Conservation (phyloP, 2,113 vertebrate species). For the Neotoma lepida region DNA sequence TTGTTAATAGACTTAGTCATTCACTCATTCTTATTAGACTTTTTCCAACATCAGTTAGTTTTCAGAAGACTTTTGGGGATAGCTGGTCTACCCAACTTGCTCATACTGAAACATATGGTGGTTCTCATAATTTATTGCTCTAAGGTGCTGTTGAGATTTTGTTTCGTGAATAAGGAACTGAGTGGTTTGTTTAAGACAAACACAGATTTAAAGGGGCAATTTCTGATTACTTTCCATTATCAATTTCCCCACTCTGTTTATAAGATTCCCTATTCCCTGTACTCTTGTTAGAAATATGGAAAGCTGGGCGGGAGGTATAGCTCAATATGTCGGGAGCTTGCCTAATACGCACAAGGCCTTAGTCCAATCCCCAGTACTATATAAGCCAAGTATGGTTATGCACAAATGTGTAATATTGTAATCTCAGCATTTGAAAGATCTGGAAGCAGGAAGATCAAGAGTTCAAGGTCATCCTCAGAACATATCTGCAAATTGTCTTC, state of each 20-base stretch:
- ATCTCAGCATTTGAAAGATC: not conserved
- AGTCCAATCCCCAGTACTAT: too few relatives aligned
- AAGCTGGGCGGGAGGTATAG: not conserved
- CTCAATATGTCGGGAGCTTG: not conserved
- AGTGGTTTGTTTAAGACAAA: not conserved
- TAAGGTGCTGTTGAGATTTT: not conserved
- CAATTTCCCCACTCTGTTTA: not conserved
- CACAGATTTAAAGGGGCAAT: not conserved
- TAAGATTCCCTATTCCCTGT: not conserved
- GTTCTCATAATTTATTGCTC: not conserved
- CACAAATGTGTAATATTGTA: not conserved
- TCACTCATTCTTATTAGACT: not conserved
- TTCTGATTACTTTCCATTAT: not conserved
- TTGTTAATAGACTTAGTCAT: too few relatives aligned
- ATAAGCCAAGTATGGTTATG: too few relatives aligned
- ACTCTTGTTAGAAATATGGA: not conserved
- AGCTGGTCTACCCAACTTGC: not conserved
- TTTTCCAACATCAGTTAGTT: not conserved
- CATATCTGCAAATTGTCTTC: not conserved
- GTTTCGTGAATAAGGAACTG: not conserved
- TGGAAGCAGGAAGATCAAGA: not conserved
- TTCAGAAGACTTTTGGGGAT: not conserved
- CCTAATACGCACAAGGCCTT: not conserved
- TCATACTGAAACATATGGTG: not conserved
- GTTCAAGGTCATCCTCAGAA: not conserved